Evolutionary conservation across 2,888 invertebrate genomes (phyloP).

Genomic region (Sarcophaga carnaria): DNA sequence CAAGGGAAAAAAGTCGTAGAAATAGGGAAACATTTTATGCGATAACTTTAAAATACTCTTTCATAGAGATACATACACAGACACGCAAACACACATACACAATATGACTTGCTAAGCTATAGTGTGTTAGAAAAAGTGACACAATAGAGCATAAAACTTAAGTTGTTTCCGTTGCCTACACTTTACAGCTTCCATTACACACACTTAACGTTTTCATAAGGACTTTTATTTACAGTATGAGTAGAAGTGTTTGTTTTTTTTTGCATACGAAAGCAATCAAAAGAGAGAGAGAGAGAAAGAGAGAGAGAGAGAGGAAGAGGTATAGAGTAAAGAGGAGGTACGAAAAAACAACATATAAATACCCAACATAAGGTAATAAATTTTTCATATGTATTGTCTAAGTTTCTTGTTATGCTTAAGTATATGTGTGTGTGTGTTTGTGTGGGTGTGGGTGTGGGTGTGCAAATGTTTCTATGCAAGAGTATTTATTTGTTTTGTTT

Average conservation of each 20-base stretch:
- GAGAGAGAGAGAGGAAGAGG: background rate
- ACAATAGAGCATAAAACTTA: slow-evolving; percentile 18
- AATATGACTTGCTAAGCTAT: no score
- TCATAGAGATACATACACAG: background rate
- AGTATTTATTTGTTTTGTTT: no score
- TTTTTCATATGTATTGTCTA: slow-evolving; percentile 37
- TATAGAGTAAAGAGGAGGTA: background rate
- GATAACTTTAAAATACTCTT: background rate
- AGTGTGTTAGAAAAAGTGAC: no score
- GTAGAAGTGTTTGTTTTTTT: background rate
- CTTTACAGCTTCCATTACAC: background rate
- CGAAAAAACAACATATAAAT: slow-evolving; percentile 38
- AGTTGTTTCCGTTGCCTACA: slow-evolving; percentile 36
- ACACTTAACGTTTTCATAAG: background rate
- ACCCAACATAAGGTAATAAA: slow-evolving; percentile 57
- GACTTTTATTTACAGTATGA: slow-evolving; percentile 11
- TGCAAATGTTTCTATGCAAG: no score
- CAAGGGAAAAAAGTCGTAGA: background rate
- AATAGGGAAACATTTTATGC: background rate
- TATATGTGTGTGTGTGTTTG: background rate
- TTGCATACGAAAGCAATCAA: background rate
- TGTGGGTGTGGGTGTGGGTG: background rate
- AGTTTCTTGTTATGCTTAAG: background rate
- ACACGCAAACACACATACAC: background rate
- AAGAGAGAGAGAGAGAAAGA: background rate